These are phyloP conservation scores for Odontamblyopus lacepedii DNA, from an alignment of 2,797 vertebrate genomes.

Conservation along the genomic window DNA sequence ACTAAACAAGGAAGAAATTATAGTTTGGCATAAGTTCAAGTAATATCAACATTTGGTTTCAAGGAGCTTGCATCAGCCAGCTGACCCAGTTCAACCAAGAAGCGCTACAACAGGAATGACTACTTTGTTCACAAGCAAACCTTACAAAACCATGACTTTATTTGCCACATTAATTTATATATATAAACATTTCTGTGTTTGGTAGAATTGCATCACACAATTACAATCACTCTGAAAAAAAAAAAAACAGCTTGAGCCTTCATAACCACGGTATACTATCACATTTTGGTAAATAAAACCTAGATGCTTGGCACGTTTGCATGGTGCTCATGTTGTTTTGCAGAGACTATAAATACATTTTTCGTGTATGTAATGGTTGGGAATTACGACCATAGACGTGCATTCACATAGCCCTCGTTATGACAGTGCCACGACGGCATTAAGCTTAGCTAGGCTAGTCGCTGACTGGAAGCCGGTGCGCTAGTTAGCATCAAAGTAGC, in stretches of 20 bases:
- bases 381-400: not conserved
- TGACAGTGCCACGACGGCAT: constrained; percentile 4
- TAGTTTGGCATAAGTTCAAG: not conserved
- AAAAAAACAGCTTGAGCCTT: not conserved
- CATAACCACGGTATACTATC: not conserved
- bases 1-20: not conserved
- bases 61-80: constrained; percentile 80
- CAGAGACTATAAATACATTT: not conserved
- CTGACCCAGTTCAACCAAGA: constrained; percentile 2
- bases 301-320: no score
- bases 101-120: not conserved
- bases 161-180: not conserved
- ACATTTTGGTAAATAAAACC: not conserved
- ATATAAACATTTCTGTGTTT: not conserved
- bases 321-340: not conserved
- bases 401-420: not conserved
- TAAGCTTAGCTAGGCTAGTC: not conserved
- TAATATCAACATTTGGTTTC: constrained; percentile 43
- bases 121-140: not conserved
- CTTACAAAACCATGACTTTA: not conserved
- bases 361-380: no score
- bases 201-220: not conserved
- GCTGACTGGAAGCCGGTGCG: not conserved
- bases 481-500: constrained; percentile 3
- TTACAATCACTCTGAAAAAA: not conserved